phyloP scores from a whole-genome alignment of 2,888 invertebrate species.

The Margaritifera margaritifera region DNA sequence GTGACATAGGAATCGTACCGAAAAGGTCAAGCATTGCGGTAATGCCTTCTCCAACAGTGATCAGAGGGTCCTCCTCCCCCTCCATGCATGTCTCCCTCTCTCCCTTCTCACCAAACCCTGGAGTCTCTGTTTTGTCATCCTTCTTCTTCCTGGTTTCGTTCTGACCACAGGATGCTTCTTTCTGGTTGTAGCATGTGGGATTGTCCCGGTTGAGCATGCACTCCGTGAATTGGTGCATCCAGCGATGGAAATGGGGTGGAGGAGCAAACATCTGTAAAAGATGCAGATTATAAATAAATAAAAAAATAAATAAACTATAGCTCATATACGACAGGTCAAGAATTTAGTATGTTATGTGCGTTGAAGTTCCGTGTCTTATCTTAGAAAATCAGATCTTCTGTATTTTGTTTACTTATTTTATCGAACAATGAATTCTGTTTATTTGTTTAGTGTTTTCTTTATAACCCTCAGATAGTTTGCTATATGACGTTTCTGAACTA shows the following conservation, averaged over 20 bases:
- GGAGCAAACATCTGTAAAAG: constrained; percentile 36
- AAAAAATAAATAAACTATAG: no score
- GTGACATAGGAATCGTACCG: constrained; percentile 57
- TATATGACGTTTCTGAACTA: no score
- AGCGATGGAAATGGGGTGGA: constrained; percentile 64
- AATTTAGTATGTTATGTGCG: no score
- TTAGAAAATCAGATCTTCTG: no score
- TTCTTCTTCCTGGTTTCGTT: constrained; percentile 15
- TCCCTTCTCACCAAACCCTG: constrained; percentile 27
- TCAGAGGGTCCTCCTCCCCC: constrained; percentile 70
- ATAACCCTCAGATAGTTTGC: no score
- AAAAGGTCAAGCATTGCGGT: constrained; percentile 76
- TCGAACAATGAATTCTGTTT: no score
- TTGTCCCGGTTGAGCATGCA: constrained; percentile 49
- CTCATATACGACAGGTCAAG: no score
- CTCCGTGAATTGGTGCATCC: constrained; percentile 62
- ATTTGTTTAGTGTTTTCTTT: no score
- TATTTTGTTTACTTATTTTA: no score
- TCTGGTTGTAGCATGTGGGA: constrained; percentile 22
- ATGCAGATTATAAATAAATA: no score
- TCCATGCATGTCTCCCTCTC: constrained; percentile 26
- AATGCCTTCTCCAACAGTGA: constrained; percentile 74
- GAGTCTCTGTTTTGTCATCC: constrained; percentile 28
- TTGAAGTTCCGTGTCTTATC: no score
- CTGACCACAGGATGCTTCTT: no score